phyloP scores from a whole-genome alignment of 2,888 invertebrate genomes.

The Meiosimyza decipiens region DNA sequence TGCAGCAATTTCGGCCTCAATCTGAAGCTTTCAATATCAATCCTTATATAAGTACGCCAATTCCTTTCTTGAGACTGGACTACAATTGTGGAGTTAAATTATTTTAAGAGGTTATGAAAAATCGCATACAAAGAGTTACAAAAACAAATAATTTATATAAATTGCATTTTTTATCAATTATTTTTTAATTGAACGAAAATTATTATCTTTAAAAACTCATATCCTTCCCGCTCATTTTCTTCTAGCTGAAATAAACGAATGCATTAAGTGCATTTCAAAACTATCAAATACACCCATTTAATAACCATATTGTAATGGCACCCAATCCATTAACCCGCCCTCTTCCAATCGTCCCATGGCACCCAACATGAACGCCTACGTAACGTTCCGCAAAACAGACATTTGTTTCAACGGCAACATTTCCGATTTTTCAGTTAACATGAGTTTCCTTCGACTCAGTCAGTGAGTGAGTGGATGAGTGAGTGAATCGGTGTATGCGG shows the following conservation, averaged over 20 bases:
- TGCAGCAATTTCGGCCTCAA: too few relatives aligned
- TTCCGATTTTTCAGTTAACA: constrained; percentile 61
- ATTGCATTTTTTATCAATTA: too few relatives aligned
- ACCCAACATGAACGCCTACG: constrained; percentile 17
- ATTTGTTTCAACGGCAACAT: constrained; percentile 65
- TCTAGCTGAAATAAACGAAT: constrained; percentile 29
- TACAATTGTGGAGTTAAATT: too few relatives aligned
- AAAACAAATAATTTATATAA: too few relatives aligned
- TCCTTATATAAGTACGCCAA: too few relatives aligned
- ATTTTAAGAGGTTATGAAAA: too few relatives aligned
- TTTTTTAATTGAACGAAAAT: too few relatives aligned
- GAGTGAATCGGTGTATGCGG: constrained; percentile 15
- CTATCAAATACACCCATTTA: constrained; percentile 58
- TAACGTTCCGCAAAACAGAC: constrained; percentile 49
- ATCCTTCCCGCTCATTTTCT: background rate
- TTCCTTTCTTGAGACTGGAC: too few relatives aligned
- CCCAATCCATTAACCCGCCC: constrained; percentile 41
- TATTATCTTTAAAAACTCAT: too few relatives aligned
- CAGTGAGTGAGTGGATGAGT: constrained; percentile 28
- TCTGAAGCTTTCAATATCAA: too few relatives aligned
- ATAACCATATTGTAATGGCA: constrained; percentile 63
- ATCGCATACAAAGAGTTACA: too few relatives aligned
- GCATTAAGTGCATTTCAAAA: constrained; percentile 42
- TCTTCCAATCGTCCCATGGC: constrained; percentile 14
- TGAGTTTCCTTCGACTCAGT: constrained; percentile 49